A percentile compares a stretch with the other conserved stretches of the same genome.
Evolutionary conservation across 2,888 invertebrate species (phyloP).

Genomic region (Papilio elwesi): DNA sequence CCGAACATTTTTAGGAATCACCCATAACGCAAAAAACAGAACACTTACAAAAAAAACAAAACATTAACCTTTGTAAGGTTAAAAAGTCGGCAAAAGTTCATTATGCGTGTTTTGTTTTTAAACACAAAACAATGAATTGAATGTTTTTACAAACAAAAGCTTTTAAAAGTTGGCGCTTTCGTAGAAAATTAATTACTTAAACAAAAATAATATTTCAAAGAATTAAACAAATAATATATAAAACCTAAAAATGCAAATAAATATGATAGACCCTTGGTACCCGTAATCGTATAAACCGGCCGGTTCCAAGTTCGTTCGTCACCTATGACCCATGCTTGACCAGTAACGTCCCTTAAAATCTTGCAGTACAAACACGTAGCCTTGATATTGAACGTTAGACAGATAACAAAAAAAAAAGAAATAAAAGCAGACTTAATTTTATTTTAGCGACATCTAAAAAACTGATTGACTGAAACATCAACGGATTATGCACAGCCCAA

Average conservation of each 20-base stretch:
- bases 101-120: slow-evolving; percentile 18
- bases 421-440: slow-evolving; percentile 1
- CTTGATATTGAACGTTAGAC: slow-evolving; percentile 48
- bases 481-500: too few relatives aligned
- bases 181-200: slow-evolving; percentile 9
- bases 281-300: slow-evolving; percentile 59
- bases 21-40: slow-evolving; percentile 25
- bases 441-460: slow-evolving; percentile 6
- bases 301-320: slow-evolving; percentile 77
- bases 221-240: slow-evolving; percentile 2
- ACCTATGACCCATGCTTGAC: slow-evolving; percentile 81
- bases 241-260: slow-evolving; percentile 23
- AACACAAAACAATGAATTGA: slow-evolving; percentile 13
- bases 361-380: slow-evolving; percentile 40
- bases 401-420: slow-evolving; percentile 14
- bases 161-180: background rate
- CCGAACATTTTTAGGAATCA: slow-evolving; percentile 28
- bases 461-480: background rate
- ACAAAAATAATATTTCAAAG: background rate
- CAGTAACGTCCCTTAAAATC: slow-evolving; percentile 52
- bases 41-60: slow-evolving; percentile 13
- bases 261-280: slow-evolving; percentile 3
- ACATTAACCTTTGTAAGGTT: slow-evolving; percentile 23
- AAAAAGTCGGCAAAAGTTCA: slow-evolving; percentile 20
- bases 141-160: background rate